phyloP scores from a whole-genome alignment of 2,797 vertebrate genomes.

The Pseudochromis fuscus region DNA sequence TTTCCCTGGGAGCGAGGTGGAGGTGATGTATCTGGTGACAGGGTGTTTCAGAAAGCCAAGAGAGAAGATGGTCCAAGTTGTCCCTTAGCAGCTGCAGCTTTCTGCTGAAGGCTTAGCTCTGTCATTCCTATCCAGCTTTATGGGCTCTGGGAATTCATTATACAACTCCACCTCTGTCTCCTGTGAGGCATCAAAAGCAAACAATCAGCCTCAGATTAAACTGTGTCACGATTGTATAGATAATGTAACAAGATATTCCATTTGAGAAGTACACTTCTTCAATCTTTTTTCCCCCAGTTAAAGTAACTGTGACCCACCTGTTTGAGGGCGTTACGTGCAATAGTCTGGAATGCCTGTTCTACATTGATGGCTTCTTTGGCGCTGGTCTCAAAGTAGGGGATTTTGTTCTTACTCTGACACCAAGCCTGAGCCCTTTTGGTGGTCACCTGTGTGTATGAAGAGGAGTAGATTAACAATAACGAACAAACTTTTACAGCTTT shows the following conservation, averaged over 20 bases:
- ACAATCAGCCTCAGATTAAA: not conserved
- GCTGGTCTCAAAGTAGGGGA: constrained; percentile 97
- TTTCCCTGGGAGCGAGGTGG: constrained; percentile 62
- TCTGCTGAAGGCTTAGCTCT: constrained; percentile 90
- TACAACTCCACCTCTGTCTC: constrained; percentile 96
- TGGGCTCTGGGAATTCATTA: constrained; percentile 95
- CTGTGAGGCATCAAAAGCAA: constrained; percentile 67
- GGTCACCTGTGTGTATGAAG: constrained; percentile 85
- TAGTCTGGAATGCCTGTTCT: constrained; percentile 97
- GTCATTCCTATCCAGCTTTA: constrained; percentile 94
- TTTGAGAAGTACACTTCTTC: too few species aligned
- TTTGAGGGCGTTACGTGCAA: constrained; percentile 96
- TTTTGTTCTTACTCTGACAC: constrained; percentile 99
- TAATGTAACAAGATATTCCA: not conserved
- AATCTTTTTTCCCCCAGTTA: not conserved
- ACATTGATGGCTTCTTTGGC: constrained; percentile 98
- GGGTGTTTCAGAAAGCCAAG: constrained; percentile 73
- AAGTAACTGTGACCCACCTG: constrained; percentile 82
- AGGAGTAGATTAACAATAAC: not conserved
- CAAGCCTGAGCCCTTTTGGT: constrained; percentile 95
- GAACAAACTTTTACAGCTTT: not conserved
- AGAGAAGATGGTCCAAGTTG: constrained; percentile 73
- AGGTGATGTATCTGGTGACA: constrained; percentile 65
- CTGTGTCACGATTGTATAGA: not conserved
- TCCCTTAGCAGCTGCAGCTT: constrained; percentile 93